Percentiles rank a stretch among this genome's conserved stretches.
Evolutionary conservation across 35 echinoderm and acorn worm species (phyloP).

Genomic region (Apostichopus parvimensis): DNA sequence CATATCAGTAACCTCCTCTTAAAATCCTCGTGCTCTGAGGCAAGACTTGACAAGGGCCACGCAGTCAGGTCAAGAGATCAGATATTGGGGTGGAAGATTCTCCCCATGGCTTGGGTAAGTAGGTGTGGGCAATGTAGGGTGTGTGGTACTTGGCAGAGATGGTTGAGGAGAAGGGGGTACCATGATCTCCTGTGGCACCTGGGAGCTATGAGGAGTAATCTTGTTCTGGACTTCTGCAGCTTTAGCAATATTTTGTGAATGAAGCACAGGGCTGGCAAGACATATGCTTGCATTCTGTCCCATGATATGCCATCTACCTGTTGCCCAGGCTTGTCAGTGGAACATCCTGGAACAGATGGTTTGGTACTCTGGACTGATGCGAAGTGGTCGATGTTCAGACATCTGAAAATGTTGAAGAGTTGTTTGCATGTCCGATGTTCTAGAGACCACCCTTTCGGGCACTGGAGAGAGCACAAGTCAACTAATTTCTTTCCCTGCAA

Average conservation of each 20-base stretch:
- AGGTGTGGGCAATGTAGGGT: not conserved
- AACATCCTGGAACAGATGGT: not conserved
- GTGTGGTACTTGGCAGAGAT: not conserved
- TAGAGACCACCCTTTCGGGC: not conserved
- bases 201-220: not conserved
- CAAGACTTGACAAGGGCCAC: not conserved
- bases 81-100: not conserved
- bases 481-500: too few relatives aligned
- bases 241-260: not conserved
- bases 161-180: not conserved
- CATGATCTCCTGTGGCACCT: not conserved
- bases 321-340: not conserved
- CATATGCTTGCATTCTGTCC: not conserved
- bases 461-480: constrained; percentile 58
- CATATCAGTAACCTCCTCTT: not conserved
- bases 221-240: not conserved
- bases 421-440: not conserved
- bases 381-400: not conserved
- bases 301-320: not conserved
- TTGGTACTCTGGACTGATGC: not conserved
- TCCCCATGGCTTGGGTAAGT: not conserved
- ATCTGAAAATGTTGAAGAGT: not conserved
- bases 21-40: not conserved
- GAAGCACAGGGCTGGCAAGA: not conserved
- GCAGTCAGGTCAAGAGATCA: not conserved